A percentile compares a stretch with the other conserved stretches of the same genome.
Conservation (phyloP, 2,113 vertebrate genomes). For the Ageneiosus marmoratus region DNA sequence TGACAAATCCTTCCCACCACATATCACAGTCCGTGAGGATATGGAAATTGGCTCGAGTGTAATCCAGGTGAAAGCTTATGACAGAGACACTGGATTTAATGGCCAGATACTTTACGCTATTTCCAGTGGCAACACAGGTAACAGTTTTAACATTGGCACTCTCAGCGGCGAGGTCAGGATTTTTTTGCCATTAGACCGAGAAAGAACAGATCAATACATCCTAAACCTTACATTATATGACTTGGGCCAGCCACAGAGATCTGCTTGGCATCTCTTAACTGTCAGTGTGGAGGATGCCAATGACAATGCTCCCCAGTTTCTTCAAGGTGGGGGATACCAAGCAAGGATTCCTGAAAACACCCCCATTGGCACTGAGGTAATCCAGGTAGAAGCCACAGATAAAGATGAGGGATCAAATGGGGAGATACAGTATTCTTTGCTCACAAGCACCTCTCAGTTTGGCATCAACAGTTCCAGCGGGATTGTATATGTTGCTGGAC, state of each 20-base stretch:
- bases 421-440: conserved; percentile 83
- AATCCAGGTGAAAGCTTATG: conserved; percentile 85
- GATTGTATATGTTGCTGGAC: conserved; percentile 87
- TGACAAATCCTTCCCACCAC: conserved; percentile 88
- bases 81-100: conserved; percentile 93
- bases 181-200: conserved; percentile 90
- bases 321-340: conserved; percentile 82
- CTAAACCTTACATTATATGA: conserved; percentile 94
- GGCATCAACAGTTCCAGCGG: conserved; percentile 88
- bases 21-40: conserved; percentile 86
- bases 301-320: conserved; percentile 88
- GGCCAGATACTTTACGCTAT: conserved; percentile 90
- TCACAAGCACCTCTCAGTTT: conserved; percentile 89
- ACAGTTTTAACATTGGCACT: conserved; percentile 88
- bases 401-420: conserved; percentile 88
- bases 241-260: conserved; percentile 88
- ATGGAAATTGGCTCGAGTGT: conserved; percentile 82
- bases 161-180: conserved; percentile 85
- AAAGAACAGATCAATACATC: conserved; percentile 86
- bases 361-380: conserved; percentile 86
- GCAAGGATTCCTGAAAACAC: conserved; percentile 90
- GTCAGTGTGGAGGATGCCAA: conserved; percentile 89
- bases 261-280: conserved; percentile 85
- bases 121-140: conserved; percentile 88
- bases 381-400: conserved; percentile 93